Evolutionary conservation across 2,113 vertebrate genomes (phyloP).

Genomic region (Perca fluviatilis): DNA sequence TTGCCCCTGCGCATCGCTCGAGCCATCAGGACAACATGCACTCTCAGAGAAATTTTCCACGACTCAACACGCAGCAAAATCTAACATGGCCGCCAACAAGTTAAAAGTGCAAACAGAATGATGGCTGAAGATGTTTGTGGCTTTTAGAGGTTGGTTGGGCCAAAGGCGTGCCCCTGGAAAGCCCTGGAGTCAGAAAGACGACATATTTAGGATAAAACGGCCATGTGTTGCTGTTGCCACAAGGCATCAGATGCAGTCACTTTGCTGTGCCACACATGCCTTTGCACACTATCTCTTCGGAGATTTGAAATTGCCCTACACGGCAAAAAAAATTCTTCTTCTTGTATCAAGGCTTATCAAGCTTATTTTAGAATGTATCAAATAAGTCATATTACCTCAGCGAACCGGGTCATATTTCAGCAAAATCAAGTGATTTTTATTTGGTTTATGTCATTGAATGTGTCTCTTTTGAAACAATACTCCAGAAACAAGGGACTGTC

Average conservation of each 20-base stretch:
- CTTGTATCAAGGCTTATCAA: neutral
- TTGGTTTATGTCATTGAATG: neutral
- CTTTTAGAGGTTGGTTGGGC: constrained; percentile 24
- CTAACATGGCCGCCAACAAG: constrained; percentile 34
- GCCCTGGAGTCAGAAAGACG: constrained; percentile 19
- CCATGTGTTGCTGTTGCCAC: constrained; percentile 30
- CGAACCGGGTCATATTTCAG: neutral
- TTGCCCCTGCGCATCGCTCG: neutral
- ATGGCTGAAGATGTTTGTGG: constrained; percentile 10
- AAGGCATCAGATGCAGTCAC: constrained; percentile 22
- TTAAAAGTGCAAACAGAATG: constrained; percentile 14
- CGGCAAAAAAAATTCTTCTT: neutral
- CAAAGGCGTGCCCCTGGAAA: constrained; percentile 25
- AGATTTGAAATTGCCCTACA: neutral
- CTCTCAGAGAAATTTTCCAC: constrained; percentile 13
- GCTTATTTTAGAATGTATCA: neutral
- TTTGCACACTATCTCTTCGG: neutral
- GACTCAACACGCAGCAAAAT: neutral
- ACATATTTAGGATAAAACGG: constrained; percentile 25
- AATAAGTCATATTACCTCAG: neutral
- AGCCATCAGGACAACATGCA: constrained; percentile 40
- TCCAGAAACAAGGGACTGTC: neutral
- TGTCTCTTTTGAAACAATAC: neutral
- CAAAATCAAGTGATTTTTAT: neutral
- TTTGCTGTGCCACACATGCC: neutral